Base-by-base conservation (phyloP, 2,113 vertebrate genomes). In the Corythoichthys intestinalis region DNA sequence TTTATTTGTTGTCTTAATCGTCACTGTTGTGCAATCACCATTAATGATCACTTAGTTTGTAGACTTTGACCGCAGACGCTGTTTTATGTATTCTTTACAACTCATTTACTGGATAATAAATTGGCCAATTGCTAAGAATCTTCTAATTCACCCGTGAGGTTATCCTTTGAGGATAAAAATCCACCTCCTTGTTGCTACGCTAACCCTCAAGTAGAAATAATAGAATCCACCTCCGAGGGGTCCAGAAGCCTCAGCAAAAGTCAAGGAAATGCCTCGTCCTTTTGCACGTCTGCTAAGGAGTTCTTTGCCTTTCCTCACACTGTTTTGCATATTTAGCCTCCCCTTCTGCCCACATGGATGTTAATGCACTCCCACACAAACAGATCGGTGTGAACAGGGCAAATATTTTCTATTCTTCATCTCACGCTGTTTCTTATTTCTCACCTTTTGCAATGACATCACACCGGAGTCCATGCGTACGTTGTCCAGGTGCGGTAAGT, bases 291-390 rank as follows among this genome's bases (percentile, higher is more conserved):
- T 81, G 81, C 83, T 28, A 28, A 28, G 20, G 20, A 28, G 20
- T 28, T 28, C 20, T 28, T 28, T 28, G 20, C 20, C 20, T 28
- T 28, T 28, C 20, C 20, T 28, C 20, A 28, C 20, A 28, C 20
- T 78, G 83, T 83, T 92, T 91, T 92, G 86, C 91, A 92, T 92
- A 89, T 92, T 89, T 88, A 80, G 84, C 88, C 85, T 86, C 80
- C 85, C 80, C 76, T 84, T 77, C 86, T 85, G 85, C 91, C 91
- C 90, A 92, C 91, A 77, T 87, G 83, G 82, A 92, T 92, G 89
- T 91, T 92, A 92, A 92, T 90, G 87, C 87, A 92, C 92, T 87
- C 91, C 91, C 89, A 92, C 90, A 90, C 90, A 91, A 91, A 91
- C 92, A 91, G 87, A 91, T 86, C 88, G 85, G 88, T 89, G 88